Conservation (phyloP, 2,888 invertebrate genomes). For the Rhagium mordax region DNA sequence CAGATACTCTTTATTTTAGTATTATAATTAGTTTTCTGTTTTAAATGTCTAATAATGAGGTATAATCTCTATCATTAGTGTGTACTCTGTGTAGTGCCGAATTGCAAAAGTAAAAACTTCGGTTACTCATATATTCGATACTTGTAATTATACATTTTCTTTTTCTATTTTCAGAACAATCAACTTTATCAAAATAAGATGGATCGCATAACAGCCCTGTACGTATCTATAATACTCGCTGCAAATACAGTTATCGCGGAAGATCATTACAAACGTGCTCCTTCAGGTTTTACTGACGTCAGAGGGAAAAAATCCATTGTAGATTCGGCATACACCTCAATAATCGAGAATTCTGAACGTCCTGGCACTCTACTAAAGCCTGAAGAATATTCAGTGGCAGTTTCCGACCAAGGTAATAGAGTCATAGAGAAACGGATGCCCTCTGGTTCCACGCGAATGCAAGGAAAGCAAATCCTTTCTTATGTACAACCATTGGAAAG, state of each 20-base stretch:
- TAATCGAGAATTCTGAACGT: not conserved
- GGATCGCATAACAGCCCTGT: not conserved
- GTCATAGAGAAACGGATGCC: constrained; percentile 4
- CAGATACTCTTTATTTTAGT: no score
- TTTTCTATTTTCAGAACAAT: not conserved
- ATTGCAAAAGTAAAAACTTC: no score
- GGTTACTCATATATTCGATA: no score
- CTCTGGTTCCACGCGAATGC: constrained; percentile 12
- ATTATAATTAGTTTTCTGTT: no score
- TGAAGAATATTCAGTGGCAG: constrained; percentile 6
- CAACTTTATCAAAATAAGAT: not conserved
- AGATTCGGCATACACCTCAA: constrained; percentile 23
- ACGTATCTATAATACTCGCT: not conserved
- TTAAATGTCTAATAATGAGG: no score
- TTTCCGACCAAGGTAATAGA: constrained; percentile 2
- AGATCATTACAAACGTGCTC: constrained; percentile 7
- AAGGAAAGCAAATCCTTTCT: constrained; percentile 7
- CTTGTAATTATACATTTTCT: no score
- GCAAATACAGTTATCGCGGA: not conserved
- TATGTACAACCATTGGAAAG: constrained; percentile 16
- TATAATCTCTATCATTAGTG: no score
- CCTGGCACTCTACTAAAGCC: constrained; percentile 1
- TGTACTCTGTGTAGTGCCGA: no score
- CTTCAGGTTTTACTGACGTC: constrained; percentile 45
- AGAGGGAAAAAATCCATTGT: constrained; percentile 44